phyloP scores from a whole-genome alignment of 2,113 vertebrate species.

The Actenoides hombroni region DNA sequence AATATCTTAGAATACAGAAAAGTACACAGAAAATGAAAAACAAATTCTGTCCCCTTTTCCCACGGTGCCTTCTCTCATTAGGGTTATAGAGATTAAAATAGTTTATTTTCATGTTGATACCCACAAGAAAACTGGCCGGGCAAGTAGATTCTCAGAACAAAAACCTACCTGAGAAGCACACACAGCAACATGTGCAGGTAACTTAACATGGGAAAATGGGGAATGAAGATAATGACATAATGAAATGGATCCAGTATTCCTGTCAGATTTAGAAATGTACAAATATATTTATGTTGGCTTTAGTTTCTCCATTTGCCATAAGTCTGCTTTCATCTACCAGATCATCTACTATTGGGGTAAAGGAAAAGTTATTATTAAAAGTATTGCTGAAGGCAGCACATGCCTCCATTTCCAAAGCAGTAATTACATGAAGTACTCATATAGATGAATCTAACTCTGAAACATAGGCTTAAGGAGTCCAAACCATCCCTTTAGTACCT shows the following conservation, averaged over 20 bases:
- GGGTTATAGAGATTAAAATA: not conserved
- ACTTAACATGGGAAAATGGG: not conserved
- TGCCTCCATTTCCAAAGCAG: not conserved
- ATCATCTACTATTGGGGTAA: not conserved
- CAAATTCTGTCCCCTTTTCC: not conserved
- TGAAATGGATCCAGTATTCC: not conserved
- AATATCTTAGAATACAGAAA: not conserved
- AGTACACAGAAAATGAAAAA: accelerated
- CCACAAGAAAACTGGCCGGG: not conserved
- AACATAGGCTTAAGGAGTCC: not conserved
- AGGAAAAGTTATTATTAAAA: not conserved
- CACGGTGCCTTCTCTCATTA: not conserved
- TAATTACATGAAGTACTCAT: not conserved
- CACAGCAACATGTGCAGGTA: accelerated
- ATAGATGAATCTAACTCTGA: not conserved
- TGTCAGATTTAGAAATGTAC: not conserved
- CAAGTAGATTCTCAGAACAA: not conserved
- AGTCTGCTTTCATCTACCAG: not conserved
- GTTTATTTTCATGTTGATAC: not conserved
- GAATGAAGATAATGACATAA: not conserved
- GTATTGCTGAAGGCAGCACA: not conserved
- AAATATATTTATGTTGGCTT: not conserved
- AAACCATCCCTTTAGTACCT: not conserved
- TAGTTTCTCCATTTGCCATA: not conserved
- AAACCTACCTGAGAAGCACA: not conserved